Evolutionary conservation across 2,797 vertebrate species (phyloP), one percentile per base, ranked within the genome.

Genomic region (Periophthalmus magnuspinnatus): DNA sequence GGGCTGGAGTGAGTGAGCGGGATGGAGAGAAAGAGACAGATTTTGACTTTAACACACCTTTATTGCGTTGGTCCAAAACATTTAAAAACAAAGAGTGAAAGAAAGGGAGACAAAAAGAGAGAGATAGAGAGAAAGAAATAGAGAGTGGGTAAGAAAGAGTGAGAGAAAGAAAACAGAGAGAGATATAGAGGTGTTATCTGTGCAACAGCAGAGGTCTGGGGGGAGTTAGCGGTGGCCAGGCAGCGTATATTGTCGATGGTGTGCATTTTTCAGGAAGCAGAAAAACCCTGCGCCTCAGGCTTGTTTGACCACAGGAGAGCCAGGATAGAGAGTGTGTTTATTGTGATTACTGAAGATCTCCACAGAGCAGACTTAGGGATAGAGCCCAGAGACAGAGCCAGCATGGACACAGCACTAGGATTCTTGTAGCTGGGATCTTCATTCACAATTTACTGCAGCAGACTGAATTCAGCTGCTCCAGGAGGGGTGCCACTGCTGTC

Each of bases 261-360:
- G 56, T 21, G 71, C 38, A 2, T 68, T 70, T 83, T 76, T 67
- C 48, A 60, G 83, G 75, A 17, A 11, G 16, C 67, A 79, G 73
- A 63, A 74, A 67, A 84, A 74, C 75, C 74, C 69, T 6, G 10
- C 67, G 71, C 79, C 77, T 45, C 11, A 0, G 71, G 81, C 58
- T 68, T 5, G 68, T 72, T 71, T 75, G 81, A 78, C 75, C 77
- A 77, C 77, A 66, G 22, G 67, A 78, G 69, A 71, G 67, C 59
- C 54, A 68, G 70, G 66, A 74, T 50, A 61, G 75, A 77, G 78
- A 67, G 81, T 36, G 66, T 82, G 84, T 84, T 84, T 82, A 84
- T 80, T 86, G 77, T 70, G 81, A 84, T 88, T 80, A 64, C 74
- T 77, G 71, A 82, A 74, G 69, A 83, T 69, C 52, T 54, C 69